Evolutionary conservation across 2,797 vertebrate genomes (phyloP), one percentile per base, ranked within the genome.

Genomic region (Gymnoscopelus microlampas): DNA sequence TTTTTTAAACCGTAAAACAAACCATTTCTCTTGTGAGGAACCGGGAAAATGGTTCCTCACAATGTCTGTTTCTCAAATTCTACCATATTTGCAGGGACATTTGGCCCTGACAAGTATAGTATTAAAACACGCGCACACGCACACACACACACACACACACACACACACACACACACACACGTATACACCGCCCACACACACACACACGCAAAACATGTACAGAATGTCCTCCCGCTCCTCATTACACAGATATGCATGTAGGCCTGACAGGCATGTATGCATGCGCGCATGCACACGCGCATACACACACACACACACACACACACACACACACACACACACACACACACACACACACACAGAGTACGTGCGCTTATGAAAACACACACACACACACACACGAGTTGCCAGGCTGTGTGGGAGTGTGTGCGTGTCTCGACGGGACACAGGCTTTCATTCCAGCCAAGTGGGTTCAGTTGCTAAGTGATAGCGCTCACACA

Each of bases 401-500:
- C n/a, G 39, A 8, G 14, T 63, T 15, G 73, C 47, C 68, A 78
- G 32, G 32, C 19, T 74, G 85, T 72, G 91, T 89, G 83, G 90
- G 90, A 79, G 87, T 83, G 66, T 54, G 29, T 71, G 35, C 60
- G 66, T 78, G 82, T 87, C 90, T 86, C 88, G 53, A 76, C 84
- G 88, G 90, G 73, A 90, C 73, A 76, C 66, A 76, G 19, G 82
- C 9, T 88, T 90, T 90, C 85, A 91, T 91, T 89, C 91, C 78
- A 81, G 81, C 71, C 83, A 78, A 81, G 83, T 87, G 86, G 76
- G 78, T 85, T 88, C 80, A 83, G 91, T 92, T 92, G 89, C 90
- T 92, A 91, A 91, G 91, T 88, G 89, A 92, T 89, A 83, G 79
- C 86, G 63, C 86, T 87, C 76, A 76, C 19, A 14, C 54, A 86